phyloP scores from a whole-genome alignment of 2,113 vertebrate genomes.

The Aptenodytes forsteri region DNA sequence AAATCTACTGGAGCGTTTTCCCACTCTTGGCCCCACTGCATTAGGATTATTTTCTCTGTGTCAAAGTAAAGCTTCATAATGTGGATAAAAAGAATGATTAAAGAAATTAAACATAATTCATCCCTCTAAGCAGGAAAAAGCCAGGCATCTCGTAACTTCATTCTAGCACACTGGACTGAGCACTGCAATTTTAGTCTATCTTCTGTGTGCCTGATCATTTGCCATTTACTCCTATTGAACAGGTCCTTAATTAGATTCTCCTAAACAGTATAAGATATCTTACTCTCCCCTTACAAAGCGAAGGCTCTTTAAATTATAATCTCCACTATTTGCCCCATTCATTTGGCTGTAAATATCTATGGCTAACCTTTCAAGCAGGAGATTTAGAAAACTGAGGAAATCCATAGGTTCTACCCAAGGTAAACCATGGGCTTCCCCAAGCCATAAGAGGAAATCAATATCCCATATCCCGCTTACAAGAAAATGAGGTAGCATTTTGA shows the following conservation, averaged over 20 bases:
- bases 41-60: neutral
- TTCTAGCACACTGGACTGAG: neutral
- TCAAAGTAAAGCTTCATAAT: neutral
- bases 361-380: constrained; percentile 26
- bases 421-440: neutral
- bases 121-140: neutral
- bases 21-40: neutral
- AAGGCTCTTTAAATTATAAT: neutral
- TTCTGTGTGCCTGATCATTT: neutral
- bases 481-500: neutral
- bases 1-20: neutral
- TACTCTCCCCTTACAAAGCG: neutral
- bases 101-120: neutral
- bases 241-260: constrained; percentile 25
- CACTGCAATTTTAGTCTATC: neutral
- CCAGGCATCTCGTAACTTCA: neutral
- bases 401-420: neutral
- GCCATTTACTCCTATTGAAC: constrained; percentile 39
- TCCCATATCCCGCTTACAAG: neutral
- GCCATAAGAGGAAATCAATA: constrained; percentile 1
- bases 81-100: neutral
- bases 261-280: neutral
- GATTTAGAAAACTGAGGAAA: constrained; percentile 41
- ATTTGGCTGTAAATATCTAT: constrained; percentile 14
- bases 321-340: neutral